Evolutionary conservation across 53 echinoderm and acorn worm species (phyloP), one percentile per base, ranked within the genome.

Genomic region (Luidia sarsii): DNA sequence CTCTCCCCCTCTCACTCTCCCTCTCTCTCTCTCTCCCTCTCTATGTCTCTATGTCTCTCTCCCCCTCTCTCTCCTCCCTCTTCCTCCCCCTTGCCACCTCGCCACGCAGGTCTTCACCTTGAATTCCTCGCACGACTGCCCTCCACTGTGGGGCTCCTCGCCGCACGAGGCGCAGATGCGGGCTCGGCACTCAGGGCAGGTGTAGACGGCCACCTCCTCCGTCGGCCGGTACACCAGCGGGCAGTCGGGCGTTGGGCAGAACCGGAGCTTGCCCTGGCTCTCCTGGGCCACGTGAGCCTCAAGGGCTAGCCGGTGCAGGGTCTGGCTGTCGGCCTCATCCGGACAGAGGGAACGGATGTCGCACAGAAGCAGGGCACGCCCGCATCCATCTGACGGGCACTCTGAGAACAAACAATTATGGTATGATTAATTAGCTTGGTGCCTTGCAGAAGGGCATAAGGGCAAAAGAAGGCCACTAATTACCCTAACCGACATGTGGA

Each of bases 241-340:
- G 20, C 87, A 87, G 19, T 87, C 81, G 3, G 87, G 50, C 28
- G 87, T 70, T 27, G 72, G 64, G 72, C 87, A 87, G 52, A 81
- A 87, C 32, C 81, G 81, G 25, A 81, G 54, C 32, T 57, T 1
- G n/a, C 60, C 65, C 0, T 71, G 11, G 13, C 80, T 87, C 27
- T 81, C 70, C 71, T 87, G 87, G 20, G 81, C 18, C 28, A 87
- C 81, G 48, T 69, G 70, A 14, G 87, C 66, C 31, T 87, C 87
- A 8, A 87, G 81, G 16, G 87, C 71, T 13, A 60, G 38, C n/a
- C 64, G 61, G 64, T 59, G 81, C 39, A 87, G 32, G 49, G 37
- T 43, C 0, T 18, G 64, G 10, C 70, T 61, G 10, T 54, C 50
- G n/a, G 62, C 38, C 39, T 71, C 75, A 4, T 71, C 64, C 3